Conservation (phyloP, 1,140 invertebrate genomes). For the Eumeta japonica region DNA sequence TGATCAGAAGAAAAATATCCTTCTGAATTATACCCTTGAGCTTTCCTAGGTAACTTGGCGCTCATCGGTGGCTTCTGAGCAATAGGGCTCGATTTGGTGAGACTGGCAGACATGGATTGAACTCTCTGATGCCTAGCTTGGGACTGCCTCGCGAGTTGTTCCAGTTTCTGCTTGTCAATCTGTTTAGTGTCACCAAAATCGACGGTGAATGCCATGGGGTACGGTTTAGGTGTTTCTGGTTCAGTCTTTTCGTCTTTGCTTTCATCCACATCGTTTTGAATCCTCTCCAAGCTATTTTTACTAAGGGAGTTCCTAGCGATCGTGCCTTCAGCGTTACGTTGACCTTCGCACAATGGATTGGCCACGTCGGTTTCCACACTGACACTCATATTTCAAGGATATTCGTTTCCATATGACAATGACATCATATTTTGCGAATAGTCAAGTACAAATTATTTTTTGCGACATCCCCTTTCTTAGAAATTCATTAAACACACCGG, state of each 20-base stretch:
- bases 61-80: constrained; percentile 60
- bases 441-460: constrained; percentile 27
- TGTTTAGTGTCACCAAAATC: constrained; percentile 65
- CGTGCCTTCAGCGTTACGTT: constrained; percentile 26
- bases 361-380: constrained; percentile 44
- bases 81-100: constrained; percentile 29
- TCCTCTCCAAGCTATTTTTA: constrained; percentile 18
- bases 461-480: constrained; percentile 23
- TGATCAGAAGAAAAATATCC: constrained; percentile 70
- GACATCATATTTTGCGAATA: constrained; percentile 47
- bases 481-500: constrained; percentile 22
- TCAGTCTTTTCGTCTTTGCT: constrained; percentile 17
- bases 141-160: constrained; percentile 68
- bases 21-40: constrained; percentile 66
- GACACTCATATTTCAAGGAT: constrained; percentile 55
- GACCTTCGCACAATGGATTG: constrained; percentile 44
- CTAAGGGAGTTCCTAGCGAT: constrained; percentile 26
- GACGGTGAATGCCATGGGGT: constrained; percentile 66
- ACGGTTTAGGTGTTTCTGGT: constrained; percentile 36
- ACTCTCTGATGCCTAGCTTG: constrained; percentile 68
- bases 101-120: constrained; percentile 64
- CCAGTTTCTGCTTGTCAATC: constrained; percentile 62
- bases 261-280: constrained; percentile 28
- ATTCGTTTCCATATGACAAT: constrained; percentile 32
- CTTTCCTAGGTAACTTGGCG: constrained; percentile 58